Base-by-base conservation (phyloP, 1,140 invertebrate species). In the Helicoverpa armigera region DNA sequence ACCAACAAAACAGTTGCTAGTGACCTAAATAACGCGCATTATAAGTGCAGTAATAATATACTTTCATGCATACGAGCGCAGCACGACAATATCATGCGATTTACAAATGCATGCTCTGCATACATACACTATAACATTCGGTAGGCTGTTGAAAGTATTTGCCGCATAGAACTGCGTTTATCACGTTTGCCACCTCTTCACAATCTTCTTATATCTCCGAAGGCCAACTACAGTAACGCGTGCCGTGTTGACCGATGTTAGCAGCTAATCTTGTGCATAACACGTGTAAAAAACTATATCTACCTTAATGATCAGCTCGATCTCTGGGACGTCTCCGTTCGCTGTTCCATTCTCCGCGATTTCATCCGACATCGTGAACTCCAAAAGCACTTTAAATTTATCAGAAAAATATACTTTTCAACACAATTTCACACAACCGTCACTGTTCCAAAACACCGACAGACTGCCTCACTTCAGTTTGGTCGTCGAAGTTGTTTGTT, bases 251-350 rank as follows among this genome's bases (percentile, higher is more conserved):
- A 89, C 86, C 84, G 79, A 82, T 82, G 84, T 86, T 85, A 86
- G 77, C 80, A 82, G 82, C 79, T 91, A 88, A 89, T 89, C 84
- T 91, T 83, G 82, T 67, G 72, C 78, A 73, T 70, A 88, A 90
- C 87, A 90, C 88, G 88, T 88, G 89, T 85, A 84, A 84, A 43
- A 88, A 83, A 82, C 73, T 76, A 87, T 82, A 61, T 56, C 54
- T 94, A 97, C 97, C 97, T 98, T 97, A 85, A 97, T 97, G 86
- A 98, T 97, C 83, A 98, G 95, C 95, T 98, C 97, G 89, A 97
- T 97, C 94, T 97, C 97, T 56, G 97, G 97, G 85, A 97, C 97
- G 88, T 97, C 96, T 86, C 96, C 96, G 92, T 97, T 96, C 87
- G 94, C 95, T 83, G 96, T 96, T 85, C 96, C 96, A 92, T 97